Percentiles rank a stretch among this genome's conserved stretches.
Evolutionary conservation across 2,113 vertebrate genomes (phyloP).

Genomic region (Microcebus murinus): DNA sequence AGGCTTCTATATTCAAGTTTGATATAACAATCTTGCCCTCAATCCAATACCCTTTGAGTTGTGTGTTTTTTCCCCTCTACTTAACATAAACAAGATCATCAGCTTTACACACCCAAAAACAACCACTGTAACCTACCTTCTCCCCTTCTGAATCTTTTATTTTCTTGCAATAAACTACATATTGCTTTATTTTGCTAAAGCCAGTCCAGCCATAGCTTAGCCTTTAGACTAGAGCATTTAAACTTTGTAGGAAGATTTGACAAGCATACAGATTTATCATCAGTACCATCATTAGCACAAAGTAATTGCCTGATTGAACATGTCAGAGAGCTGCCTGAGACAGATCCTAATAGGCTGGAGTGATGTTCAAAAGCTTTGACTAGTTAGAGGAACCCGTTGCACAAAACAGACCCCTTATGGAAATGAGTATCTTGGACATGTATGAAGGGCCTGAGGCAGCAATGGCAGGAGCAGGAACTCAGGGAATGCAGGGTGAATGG

Average conservation of each 20-base stretch:
- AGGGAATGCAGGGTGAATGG: not conserved
- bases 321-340: not conserved
- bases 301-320: conserved; percentile 6
- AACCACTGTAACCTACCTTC: not conserved
- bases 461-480: not conserved
- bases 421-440: not conserved
- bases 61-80: not conserved
- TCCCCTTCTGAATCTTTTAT: not conserved
- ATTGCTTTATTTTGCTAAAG: not conserved
- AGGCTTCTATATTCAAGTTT: not conserved
- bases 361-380: not conserved
- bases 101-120: not conserved
- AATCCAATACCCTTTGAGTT: not conserved
- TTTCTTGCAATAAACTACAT: not conserved
- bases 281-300: conserved; percentile 13
- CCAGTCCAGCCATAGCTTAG: not conserved
- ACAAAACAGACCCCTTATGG: not conserved
- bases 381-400: not conserved
- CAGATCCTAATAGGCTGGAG: not conserved
- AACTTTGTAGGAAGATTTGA: not conserved
- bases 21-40: not conserved
- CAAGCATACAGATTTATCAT: conserved; percentile 3
- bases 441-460: not conserved
- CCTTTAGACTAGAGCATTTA: not conserved
- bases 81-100: not conserved